phyloP scores from a whole-genome alignment of 2,113 vertebrate species.

The Paracyprichromis sp. region DNA sequence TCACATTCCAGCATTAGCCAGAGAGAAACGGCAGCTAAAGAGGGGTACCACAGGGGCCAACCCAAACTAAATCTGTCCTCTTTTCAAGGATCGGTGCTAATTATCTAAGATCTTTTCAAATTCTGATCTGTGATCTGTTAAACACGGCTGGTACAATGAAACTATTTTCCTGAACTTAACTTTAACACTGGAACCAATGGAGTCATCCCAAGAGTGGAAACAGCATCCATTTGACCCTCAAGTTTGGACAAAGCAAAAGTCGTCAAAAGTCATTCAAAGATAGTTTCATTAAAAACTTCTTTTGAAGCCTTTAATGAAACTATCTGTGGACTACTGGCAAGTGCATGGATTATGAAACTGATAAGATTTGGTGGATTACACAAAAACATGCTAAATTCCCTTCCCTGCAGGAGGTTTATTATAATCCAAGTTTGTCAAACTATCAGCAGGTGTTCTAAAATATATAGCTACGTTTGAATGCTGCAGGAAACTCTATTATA shows the following conservation, averaged over 20 bases:
- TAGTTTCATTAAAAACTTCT: neutral
- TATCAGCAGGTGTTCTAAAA: slow-evolving; percentile 19
- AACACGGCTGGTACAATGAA: slow-evolving; percentile 41
- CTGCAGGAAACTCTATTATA: slow-evolving; percentile 22
- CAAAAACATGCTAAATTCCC: neutral
- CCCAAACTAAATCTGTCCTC: slow-evolving; percentile 51
- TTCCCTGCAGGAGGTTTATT: slow-evolving; percentile 4
- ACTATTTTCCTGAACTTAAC: slow-evolving; percentile 32
- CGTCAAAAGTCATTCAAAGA: neutral
- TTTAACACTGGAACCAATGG: slow-evolving; percentile 22
- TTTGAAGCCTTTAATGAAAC: neutral
- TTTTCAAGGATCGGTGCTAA: slow-evolving; percentile 42
- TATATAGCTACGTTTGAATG: slow-evolving; percentile 18
- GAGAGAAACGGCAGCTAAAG: slow-evolving; percentile 32
- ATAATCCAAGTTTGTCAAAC: slow-evolving; percentile 27
- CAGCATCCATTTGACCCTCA: slow-evolving; percentile 33
- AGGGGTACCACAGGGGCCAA: slow-evolving; percentile 29
- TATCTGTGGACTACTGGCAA: neutral
- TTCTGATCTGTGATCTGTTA: slow-evolving; percentile 53
- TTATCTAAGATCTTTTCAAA: slow-evolving; percentile 56
- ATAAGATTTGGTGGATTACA: neutral
- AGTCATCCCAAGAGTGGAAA: slow-evolving; percentile 15
- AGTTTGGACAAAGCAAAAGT: neutral
- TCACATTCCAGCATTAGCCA: slow-evolving; percentile 60
- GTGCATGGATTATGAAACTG: neutral